Evolutionary conservation across 2,113 vertebrate species (phyloP).

Genomic region (Cinclus cinclus): DNA sequence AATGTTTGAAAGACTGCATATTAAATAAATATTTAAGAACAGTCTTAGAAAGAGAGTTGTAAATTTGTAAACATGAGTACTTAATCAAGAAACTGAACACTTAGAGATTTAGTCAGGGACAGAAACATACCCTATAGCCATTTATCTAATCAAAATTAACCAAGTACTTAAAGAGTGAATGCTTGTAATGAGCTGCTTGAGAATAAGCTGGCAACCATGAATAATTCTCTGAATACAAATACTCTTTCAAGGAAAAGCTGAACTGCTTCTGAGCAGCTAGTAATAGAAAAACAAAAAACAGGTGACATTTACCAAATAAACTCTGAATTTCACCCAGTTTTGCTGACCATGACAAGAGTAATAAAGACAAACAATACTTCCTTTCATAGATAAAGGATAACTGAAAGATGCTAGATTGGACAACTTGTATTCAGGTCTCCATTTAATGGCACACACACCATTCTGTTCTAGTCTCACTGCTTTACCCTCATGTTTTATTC

Average conservation of each 20-base stretch:
- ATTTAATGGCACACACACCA: background rate
- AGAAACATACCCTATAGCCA: slow-evolving; percentile 21
- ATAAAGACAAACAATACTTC: background rate
- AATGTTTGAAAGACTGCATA: background rate
- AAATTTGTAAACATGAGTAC: slow-evolving; percentile 31
- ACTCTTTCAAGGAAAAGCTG: slow-evolving; percentile 40
- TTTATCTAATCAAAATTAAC: slow-evolving; percentile 65
- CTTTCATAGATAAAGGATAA: background rate
- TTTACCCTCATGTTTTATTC: slow-evolving; percentile 16
- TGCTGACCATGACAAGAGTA: background rate
- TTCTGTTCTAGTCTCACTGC: background rate
- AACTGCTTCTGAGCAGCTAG: background rate
- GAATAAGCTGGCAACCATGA: slow-evolving; percentile 12
- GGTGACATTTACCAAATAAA: slow-evolving; percentile 41
- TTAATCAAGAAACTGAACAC: slow-evolving; percentile 40
- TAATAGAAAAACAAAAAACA: slow-evolving; percentile 29
- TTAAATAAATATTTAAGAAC: slow-evolving; percentile 35
- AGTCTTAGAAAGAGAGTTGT: background rate
- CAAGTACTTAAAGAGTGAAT: slow-evolving; percentile 8
- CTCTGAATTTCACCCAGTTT: background rate
- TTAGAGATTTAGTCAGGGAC: background rate
- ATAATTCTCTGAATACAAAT: slow-evolving; percentile 42
- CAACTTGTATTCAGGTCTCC: background rate
- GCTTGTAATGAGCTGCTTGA: slow-evolving; percentile 37
- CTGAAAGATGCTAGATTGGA: background rate